Conservation (phyloP, 2,797 vertebrate species). For the Monodelphis domestica region DNA sequence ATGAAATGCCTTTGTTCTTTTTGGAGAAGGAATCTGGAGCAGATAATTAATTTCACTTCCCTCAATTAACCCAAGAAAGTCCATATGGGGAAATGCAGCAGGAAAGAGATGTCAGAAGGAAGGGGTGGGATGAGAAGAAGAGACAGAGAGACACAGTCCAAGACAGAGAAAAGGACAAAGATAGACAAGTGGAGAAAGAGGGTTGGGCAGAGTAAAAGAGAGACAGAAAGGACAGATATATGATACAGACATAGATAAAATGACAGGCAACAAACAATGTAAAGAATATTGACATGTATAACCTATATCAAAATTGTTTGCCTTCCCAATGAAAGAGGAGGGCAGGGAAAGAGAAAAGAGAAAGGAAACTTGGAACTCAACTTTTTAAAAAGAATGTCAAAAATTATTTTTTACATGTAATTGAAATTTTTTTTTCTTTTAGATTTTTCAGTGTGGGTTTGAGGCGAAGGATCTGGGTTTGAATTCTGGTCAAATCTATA, state of each 20-base stretch:
- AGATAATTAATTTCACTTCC: slow-evolving; percentile 68
- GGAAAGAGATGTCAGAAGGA: slow-evolving; percentile 51
- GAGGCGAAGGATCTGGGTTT: neutral
- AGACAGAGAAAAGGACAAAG: neutral
- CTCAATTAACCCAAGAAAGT: slow-evolving; percentile 55
- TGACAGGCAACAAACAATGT: neutral
- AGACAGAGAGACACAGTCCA: neutral
- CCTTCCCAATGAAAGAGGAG: too few relatives aligned
- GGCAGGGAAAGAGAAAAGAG: too few relatives aligned
- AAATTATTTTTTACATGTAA: too few relatives aligned
- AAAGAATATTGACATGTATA: too few relatives aligned
- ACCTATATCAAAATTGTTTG: too few relatives aligned
- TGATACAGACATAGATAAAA: neutral
- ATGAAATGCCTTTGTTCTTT: slow-evolving; percentile 65
- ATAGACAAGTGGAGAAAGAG: neutral
- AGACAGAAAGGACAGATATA: neutral
- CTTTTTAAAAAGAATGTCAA: too few relatives aligned
- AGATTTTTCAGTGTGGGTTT: too few relatives aligned
- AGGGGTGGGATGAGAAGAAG: neutral
- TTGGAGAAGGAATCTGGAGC: slow-evolving; percentile 34
- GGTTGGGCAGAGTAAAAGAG: neutral
- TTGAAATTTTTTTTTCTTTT: too few relatives aligned
- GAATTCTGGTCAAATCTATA: neutral
- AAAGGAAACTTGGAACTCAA: too few relatives aligned
- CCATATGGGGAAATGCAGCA: slow-evolving; percentile 43